Percentiles rank a stretch among this genome's conserved stretches.
phyloP scores from a whole-genome alignment of 2,113 vertebrate genomes.

The Sprattus sprattus region DNA sequence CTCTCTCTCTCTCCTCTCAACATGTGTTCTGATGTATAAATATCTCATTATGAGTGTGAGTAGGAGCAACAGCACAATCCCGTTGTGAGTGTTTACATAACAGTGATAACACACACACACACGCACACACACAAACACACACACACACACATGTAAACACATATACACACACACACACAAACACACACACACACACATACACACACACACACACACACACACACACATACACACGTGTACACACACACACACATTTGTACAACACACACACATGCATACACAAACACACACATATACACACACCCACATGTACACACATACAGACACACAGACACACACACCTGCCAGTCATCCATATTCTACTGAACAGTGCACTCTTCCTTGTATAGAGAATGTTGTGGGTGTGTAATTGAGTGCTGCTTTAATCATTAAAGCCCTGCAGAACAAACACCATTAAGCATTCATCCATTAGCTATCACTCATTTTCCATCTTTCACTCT shows the following conservation, averaged over 20 bases:
- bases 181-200: neutral
- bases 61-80: neutral
- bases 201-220: neutral
- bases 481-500: neutral
- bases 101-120: neutral
- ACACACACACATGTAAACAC: neutral
- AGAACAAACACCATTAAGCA: neutral
- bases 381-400: neutral
- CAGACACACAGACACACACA: no score
- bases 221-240: constrained; percentile 15
- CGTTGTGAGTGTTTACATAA: constrained; percentile 19
- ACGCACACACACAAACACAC: constrained; percentile 5
- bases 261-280: no score
- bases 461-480: neutral
- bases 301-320: no score
- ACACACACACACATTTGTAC: constrained; percentile 21
- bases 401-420: constrained; percentile 7
- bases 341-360: constrained; percentile 20
- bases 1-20: no score
- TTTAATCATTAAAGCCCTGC: neutral
- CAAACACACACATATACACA: no score
- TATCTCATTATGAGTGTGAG: constrained; percentile 33
- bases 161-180: neutral
- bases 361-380: neutral
- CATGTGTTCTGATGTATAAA: constrained; percentile 32